Evolutionary conservation across 1,140 invertebrate genomes (phyloP).

Genomic region (Drosophila funebris): DNA sequence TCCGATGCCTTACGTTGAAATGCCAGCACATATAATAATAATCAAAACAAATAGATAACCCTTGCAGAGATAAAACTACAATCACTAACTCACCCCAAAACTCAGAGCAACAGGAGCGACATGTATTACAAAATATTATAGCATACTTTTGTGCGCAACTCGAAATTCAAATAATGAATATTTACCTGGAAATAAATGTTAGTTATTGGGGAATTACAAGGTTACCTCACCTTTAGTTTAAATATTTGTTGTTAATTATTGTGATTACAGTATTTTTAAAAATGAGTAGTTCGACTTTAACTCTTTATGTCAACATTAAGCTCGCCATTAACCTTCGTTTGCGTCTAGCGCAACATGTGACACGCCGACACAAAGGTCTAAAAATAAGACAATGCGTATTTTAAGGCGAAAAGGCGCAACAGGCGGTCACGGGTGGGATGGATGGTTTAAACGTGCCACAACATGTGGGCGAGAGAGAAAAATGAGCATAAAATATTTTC

Average conservation of each 20-base stretch:
- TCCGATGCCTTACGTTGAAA: not conserved
- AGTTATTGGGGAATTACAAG: no score
- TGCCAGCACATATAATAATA: slow-evolving; percentile 17
- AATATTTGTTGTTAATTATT: no score
- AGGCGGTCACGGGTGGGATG: no score
- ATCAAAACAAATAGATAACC: slow-evolving; percentile 35
- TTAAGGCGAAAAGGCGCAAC: slow-evolving; percentile 44
- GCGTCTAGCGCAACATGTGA: no score
- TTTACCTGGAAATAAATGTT: not conserved
- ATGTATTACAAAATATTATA: not conserved
- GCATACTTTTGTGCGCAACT: slow-evolving; percentile 24
- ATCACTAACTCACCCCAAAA: slow-evolving; percentile 26
- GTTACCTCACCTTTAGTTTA: no score
- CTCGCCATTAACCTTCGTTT: no score
- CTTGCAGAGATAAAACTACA: slow-evolving; percentile 22
- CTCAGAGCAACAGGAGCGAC: not conserved
- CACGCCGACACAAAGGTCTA: slow-evolving; percentile 13
- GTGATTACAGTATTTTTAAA: no score
- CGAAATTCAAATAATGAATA: not conserved
- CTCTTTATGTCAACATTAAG: no score
- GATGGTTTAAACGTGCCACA: slow-evolving; percentile 36
- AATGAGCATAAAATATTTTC: slow-evolving; percentile 28
- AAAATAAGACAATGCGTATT: slow-evolving; percentile 30
- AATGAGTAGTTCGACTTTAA: no score
- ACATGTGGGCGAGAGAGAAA: slow-evolving; percentile 17